Conservation (phyloP, 2,888 invertebrate species). For the Suillia variegata region DNA sequence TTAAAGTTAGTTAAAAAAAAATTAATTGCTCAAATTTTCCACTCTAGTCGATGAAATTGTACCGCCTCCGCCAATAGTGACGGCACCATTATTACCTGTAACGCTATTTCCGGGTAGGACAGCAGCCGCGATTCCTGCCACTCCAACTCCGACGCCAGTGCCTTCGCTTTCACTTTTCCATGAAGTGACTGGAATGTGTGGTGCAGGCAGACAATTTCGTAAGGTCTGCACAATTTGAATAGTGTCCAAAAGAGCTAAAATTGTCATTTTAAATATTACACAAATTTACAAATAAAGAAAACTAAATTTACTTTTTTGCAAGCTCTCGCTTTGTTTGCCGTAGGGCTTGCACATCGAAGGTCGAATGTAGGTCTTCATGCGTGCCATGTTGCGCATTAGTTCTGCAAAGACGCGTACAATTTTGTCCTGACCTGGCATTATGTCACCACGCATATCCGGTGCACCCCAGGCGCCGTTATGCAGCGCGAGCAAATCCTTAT, state of each 20-base stretch:
- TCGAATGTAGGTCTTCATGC: slow-evolving; percentile 86
- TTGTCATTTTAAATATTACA: not conserved
- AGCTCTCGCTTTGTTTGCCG: slow-evolving; percentile 86
- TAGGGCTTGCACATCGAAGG: slow-evolving; percentile 91
- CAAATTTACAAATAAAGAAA: not conserved
- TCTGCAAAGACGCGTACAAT: slow-evolving; percentile 84
- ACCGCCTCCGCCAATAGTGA: slow-evolving; percentile 26
- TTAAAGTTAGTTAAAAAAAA: no score
- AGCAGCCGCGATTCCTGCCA: slow-evolving; percentile 12
- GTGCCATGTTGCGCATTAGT: slow-evolving; percentile 85
- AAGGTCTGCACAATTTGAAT: slow-evolving; percentile 85
- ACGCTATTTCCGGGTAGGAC: slow-evolving; percentile 14
- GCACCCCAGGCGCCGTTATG: slow-evolving; percentile 72
- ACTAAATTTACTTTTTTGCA: slow-evolving; percentile 76
- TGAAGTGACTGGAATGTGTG: slow-evolving; percentile 86
- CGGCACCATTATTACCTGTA: no score
- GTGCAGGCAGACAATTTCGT: slow-evolving; percentile 82
- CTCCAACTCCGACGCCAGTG: slow-evolving; percentile 1
- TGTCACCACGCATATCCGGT: slow-evolving; percentile 39
- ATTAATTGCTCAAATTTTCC: slow-evolving; percentile 37
- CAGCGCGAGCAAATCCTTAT: slow-evolving; percentile 70
- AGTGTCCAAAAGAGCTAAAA: slow-evolving; percentile 78
- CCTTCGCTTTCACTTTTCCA: slow-evolving; percentile 80
- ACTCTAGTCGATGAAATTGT: slow-evolving; percentile 30
- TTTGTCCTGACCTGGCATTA: slow-evolving; percentile 76